Evolutionary conservation across 1,140 invertebrate genomes (phyloP), one percentile per base, ranked within the genome.

Genomic region (Thrips palmi): DNA sequence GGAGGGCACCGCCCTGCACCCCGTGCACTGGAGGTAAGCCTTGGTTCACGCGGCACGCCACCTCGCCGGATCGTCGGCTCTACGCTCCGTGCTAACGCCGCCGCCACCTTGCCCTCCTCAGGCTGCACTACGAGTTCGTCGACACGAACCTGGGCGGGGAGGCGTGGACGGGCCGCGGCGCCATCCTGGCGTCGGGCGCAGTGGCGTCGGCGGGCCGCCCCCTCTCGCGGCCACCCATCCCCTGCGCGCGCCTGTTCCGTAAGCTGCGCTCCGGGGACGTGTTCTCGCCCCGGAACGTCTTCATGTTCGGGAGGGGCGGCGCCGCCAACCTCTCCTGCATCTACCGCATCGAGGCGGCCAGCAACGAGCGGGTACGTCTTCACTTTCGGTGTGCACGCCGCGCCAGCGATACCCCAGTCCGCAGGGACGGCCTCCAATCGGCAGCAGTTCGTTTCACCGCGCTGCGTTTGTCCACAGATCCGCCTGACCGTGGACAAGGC

Each of bases 71-170:
- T n/a, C n/a, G n/a, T n/a, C n/a, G n/a, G n/a, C n/a, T n/a, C n/a
- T n/a, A n/a, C n/a, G n/a, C n/a, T n/a, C n/a, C n/a, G n/a, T n/a
- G n/a, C n/a, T n/a, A 7, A 32, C 14, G 14, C 18, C 24, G 24
- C 24, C 4, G 10, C 35, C 4, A 8, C 22, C 21, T 34, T 23
- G n/a, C 4, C 15, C 24, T 5, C 15, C 28, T 42, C 7, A 19
- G 65, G 22, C 49, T 77, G 22, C 68, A 77, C 37, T 87, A 87
- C 52, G 83, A 89, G 53, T 87, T 89, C 47, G 71, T 87, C 2
- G 78, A 84, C 50, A 83, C 80, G 0, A 57, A 74, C 29, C 64
- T 84, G 39, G 74, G 72, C 14, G 78, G 78, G 2, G 72, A 77
- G 34, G 55, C 61, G 0, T 75, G 68, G 70, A 61, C 65, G 2